Percentiles rank a stretch among this genome's conserved stretches.
phyloP scores from a whole-genome alignment of 2,797 vertebrate genomes.

The Pseudochromis fuscus region DNA sequence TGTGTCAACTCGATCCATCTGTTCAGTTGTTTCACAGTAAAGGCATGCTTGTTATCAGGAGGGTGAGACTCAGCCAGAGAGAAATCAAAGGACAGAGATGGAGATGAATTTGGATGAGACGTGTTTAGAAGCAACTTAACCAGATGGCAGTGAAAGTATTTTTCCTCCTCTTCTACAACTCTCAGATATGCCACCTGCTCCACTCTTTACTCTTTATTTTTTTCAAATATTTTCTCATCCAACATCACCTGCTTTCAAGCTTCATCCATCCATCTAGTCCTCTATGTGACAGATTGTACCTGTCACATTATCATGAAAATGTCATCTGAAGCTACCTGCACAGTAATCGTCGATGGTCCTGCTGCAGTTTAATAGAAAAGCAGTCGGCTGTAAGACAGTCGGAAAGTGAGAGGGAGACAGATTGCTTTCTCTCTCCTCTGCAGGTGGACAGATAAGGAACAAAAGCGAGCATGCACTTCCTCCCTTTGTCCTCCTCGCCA shows the following conservation, averaged over 20 bases:
- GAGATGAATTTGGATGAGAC: constrained; percentile 17
- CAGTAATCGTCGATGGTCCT: background rate
- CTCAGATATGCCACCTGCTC: no score
- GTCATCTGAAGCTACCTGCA: background rate
- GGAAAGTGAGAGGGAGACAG: background rate
- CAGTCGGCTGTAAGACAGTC: background rate
- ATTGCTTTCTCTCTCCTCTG: constrained; percentile 7
- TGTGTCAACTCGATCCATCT: background rate
- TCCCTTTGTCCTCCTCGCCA: no score
- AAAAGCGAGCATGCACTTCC: background rate
- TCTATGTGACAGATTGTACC: background rate
- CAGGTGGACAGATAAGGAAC: constrained; percentile 14
- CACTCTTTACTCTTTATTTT: background rate
- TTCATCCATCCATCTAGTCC: background rate
- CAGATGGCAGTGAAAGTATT: constrained; percentile 13
- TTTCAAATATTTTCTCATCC: background rate
- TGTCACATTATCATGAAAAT: constrained; percentile 22
- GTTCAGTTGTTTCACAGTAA: background rate
- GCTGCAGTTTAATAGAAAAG: constrained; percentile 33
- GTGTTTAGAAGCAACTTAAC: background rate
- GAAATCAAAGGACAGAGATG: background rate
- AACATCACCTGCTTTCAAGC: background rate
- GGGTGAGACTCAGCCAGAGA: background rate
- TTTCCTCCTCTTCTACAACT: background rate
- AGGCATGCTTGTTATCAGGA: background rate